Conservation (phyloP, 2,113 vertebrate genomes). For the Ahaetulla prasina region DNA sequence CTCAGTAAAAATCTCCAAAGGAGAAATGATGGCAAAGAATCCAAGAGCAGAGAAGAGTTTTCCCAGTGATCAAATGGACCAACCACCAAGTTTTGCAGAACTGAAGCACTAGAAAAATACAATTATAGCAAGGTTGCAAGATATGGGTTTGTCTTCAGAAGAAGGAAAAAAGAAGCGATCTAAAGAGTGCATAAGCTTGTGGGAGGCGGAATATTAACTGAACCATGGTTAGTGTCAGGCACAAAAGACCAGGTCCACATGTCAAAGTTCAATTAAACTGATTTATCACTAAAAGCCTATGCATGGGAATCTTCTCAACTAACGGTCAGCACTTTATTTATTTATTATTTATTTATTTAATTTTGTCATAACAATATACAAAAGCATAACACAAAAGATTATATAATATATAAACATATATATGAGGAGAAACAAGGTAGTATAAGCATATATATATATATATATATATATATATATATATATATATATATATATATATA, state of each 20-base stretch:
- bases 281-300: not conserved
- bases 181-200: not conserved
- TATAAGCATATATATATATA: too few species aligned
- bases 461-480: too few species aligned
- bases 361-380: too few species aligned
- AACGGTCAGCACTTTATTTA: not conserved
- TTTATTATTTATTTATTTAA: too few species aligned
- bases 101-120: not conserved
- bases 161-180: not conserved
- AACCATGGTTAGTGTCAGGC: not conserved
- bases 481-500: too few species aligned
- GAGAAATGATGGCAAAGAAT: not conserved
- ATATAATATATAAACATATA: too few species aligned
- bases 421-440: too few species aligned
- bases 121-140: not conserved
- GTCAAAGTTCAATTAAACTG: not conserved
- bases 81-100: not conserved
- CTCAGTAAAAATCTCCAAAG: not conserved
- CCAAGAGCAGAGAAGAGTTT: not conserved
- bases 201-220: not conserved
- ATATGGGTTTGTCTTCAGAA: not conserved
- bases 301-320: not conserved
- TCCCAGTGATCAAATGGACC: not conserved
- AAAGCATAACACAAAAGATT: too few species aligned
- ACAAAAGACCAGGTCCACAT: not conserved